These are phyloP conservation scores for Bombycilla garrulus DNA, from an alignment of 2,113 vertebrate species.

Conservation along the genomic window DNA sequence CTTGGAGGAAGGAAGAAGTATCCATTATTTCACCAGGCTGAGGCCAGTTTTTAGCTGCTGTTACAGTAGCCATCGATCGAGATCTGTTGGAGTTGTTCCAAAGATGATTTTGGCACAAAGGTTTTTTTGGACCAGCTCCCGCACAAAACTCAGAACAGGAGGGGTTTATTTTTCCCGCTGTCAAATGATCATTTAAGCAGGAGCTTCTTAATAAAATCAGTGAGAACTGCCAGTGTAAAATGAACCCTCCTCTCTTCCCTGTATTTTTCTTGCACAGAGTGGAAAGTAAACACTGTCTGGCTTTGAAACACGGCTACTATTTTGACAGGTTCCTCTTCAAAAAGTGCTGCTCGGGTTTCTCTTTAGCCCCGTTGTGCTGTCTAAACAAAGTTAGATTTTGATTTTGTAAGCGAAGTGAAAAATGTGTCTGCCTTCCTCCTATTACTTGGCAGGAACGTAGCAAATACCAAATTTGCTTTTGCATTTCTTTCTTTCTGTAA, in stretches of 20 bases:
- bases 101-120: conserved; percentile 1
- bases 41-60: neutral
- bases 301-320: conserved; percentile 28
- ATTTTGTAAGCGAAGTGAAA: conserved; percentile 35
- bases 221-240: neutral
- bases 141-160: neutral
- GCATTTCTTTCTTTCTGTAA: neutral
- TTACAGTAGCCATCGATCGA: neutral
- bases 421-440: conserved; percentile 22
- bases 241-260: neutral
- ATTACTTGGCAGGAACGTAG: neutral
- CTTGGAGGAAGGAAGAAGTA: neutral
- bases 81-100: neutral
- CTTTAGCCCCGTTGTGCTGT: conserved; percentile 30
- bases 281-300: conserved; percentile 23
- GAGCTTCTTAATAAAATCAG: conserved; percentile 20
- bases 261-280: neutral
- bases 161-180: neutral
- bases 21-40: neutral
- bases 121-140: neutral
- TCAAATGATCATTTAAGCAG: conserved; percentile 34
- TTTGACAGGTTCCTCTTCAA: conserved; percentile 60
- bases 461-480: neutral
- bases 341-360: conserved; percentile 35
- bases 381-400: conserved; percentile 37